These are phyloP conservation scores for Esox masquinongy DNA, from an alignment of 2,797 vertebrate genomes.

Conservation along the genomic window DNA sequence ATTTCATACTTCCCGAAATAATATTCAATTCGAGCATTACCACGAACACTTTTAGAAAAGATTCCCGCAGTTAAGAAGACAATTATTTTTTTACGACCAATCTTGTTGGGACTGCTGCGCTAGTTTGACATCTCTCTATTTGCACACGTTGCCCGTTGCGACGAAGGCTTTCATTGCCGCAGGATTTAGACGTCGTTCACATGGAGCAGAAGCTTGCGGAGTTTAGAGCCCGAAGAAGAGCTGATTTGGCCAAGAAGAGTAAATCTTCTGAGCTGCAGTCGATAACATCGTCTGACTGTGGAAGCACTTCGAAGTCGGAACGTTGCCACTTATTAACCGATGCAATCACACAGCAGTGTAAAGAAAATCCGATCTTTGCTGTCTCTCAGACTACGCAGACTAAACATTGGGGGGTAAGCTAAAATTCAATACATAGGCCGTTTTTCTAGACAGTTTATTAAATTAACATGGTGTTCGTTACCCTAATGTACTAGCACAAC, in stretches of 20 bases:
- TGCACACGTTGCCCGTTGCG: conserved; percentile 7
- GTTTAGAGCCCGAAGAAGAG: conserved; percentile 72
- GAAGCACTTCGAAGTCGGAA: background rate
- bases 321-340: conserved; percentile 8
- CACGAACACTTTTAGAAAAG: background rate
- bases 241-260: conserved; percentile 21
- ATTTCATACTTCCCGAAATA: background rate
- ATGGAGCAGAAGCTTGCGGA: conserved; percentile 77
- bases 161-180: conserved; percentile 8
- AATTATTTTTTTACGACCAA: background rate
- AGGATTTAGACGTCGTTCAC: background rate
- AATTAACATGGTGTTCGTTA: no score
- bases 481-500: no score
- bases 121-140: background rate
- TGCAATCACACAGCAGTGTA: background rate
- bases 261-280: background rate
- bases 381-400: background rate
- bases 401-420: conserved; percentile 37
- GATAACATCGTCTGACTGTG: background rate
- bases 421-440: rapidly evolving
- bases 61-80: background rate
- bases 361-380: background rate
- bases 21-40: background rate
- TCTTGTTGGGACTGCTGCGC: background rate
- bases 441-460: background rate